A percentile compares a stretch with the other conserved stretches of the same genome.
Conservation (phyloP, 1,140 invertebrate genomes). For the Drosophila sturtevanti region DNA sequence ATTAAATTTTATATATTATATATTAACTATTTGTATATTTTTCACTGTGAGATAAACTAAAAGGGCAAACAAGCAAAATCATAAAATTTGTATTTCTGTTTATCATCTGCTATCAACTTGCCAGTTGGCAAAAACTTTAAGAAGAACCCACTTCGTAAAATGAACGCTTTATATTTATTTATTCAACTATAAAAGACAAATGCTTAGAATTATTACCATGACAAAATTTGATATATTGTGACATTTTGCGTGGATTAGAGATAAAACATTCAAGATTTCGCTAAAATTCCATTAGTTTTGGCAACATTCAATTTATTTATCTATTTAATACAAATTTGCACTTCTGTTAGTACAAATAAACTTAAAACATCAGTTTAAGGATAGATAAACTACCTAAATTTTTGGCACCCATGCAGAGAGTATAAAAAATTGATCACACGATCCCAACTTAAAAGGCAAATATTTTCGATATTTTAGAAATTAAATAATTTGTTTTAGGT, state of each 20-base stretch:
- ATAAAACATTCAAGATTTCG: neutral
- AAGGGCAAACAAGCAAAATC: no score
- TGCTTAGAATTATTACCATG: neutral
- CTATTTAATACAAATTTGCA: neutral
- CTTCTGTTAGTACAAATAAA: neutral
- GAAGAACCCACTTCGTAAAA: neutral
- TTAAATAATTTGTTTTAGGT: no score
- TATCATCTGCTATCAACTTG: no score
- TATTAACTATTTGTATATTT: no score
- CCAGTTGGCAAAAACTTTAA: neutral
- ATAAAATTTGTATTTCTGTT: no score
- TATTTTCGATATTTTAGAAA: no score
- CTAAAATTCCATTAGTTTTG: neutral
- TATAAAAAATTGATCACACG: no score
- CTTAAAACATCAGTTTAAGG: neutral
- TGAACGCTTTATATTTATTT: slow-evolving; percentile 2
- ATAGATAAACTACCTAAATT: neutral
- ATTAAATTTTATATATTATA: no score
- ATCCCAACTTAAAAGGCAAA: no score
- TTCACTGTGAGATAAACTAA: no score
- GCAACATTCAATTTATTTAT: neutral
- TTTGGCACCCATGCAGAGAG: no score
- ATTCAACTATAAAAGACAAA: slow-evolving; percentile 2
- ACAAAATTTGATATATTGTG: neutral
- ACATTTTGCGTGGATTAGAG: neutral